Evolutionary conservation across 2,113 vertebrate genomes (phyloP).

Genomic region (Phrynocephalus versicolor): DNA sequence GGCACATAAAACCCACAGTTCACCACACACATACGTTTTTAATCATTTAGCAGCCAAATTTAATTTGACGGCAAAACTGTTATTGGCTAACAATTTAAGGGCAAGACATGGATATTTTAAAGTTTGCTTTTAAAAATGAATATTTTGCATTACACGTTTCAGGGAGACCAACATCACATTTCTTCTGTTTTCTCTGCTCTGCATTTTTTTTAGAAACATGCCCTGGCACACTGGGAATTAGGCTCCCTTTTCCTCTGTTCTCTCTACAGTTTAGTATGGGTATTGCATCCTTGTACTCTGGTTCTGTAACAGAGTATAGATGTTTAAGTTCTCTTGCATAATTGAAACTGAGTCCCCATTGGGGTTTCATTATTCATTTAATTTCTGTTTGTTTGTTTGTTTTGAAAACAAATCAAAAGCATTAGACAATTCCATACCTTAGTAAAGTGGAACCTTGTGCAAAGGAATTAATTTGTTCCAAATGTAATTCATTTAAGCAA

Average conservation of each 20-base stretch:
- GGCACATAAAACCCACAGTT: not conserved
- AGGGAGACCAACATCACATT: not conserved
- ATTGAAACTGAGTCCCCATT: not conserved
- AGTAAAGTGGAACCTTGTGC: no score
- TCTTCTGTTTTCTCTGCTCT: not conserved
- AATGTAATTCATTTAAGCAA: no score
- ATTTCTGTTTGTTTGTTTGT: not conserved
- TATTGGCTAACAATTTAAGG: not conserved
- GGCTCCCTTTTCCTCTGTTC: no score
- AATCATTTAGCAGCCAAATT: conserved; percentile 1
- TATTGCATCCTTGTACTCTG: not conserved
- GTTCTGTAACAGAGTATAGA: no score
- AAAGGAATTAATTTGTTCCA: no score
- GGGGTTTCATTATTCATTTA: not conserved
- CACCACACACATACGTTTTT: not conserved
- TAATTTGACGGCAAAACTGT: not conserved
- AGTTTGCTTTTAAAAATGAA: not conserved
- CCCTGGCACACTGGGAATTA: not conserved
- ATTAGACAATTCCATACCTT: not conserved
- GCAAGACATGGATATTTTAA: not conserved
- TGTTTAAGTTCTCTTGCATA: not conserved
- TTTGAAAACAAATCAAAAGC: not conserved
- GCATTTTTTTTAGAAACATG: not conserved
- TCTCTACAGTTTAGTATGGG: not conserved
- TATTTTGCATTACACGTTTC: not conserved